phyloP scores from a whole-genome alignment of 2,113 vertebrate species.

The Ameiurus melas region DNA sequence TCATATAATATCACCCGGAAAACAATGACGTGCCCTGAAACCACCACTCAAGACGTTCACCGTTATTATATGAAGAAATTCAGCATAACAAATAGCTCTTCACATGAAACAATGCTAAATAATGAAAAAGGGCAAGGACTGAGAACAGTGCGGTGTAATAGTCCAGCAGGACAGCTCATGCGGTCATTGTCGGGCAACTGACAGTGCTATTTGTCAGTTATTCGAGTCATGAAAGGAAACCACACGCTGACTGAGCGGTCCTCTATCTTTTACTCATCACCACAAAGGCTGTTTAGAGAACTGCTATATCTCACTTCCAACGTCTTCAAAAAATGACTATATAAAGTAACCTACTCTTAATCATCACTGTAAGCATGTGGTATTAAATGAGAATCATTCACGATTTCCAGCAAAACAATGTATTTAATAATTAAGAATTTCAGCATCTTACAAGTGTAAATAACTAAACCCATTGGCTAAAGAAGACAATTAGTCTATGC shows the following conservation, averaged over 20 bases:
- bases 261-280: constrained; percentile 23
- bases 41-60: background rate
- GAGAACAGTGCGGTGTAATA: background rate
- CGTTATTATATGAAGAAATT: background rate
- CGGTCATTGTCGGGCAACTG: constrained; percentile 48
- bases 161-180: constrained; percentile 50
- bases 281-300: constrained; percentile 14
- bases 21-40: background rate
- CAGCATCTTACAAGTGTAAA: constrained; percentile 17
- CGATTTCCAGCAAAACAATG: background rate
- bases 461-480: background rate
- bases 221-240: constrained; percentile 7
- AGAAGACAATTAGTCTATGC: constrained; percentile 26
- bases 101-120: constrained; percentile 3
- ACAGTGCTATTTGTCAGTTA: constrained; percentile 25
- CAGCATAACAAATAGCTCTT: constrained; percentile 8
- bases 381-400: background rate
- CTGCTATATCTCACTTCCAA: background rate
- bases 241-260: constrained; percentile 11
- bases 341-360: background rate
- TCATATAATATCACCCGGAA: background rate
- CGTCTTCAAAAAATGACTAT: background rate
- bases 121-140: background rate
- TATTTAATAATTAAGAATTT: background rate
- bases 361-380: background rate